Evolutionary conservation across 2,797 vertebrate species (phyloP).

Genomic region (Clarias fuscus): DNA sequence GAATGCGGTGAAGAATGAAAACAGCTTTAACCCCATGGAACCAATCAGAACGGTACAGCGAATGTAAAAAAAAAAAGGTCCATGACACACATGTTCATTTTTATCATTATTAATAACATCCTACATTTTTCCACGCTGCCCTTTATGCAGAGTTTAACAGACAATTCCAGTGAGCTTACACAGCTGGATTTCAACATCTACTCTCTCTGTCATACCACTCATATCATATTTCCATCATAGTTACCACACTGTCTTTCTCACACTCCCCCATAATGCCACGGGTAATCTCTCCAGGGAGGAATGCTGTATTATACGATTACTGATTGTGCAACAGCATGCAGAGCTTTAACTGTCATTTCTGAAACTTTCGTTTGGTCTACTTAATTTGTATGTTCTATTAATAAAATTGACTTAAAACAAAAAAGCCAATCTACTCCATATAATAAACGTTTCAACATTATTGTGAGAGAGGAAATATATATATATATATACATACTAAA

Average conservation of each 20-base stretch:
- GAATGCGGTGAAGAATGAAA: not conserved
- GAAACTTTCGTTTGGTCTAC: not conserved
- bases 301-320: not conserved
- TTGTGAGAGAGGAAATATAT: too few species aligned
- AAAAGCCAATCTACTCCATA: not conserved
- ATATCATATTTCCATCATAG: constrained; percentile 25
- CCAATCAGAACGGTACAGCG: not conserved
- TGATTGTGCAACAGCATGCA: not conserved
- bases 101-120: not conserved
- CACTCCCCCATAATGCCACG: constrained; percentile 34
- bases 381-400: not conserved
- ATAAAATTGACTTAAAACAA: not conserved
- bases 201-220: not conserved
- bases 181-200: constrained; percentile 19
- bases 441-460: not conserved
- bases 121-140: constrained; percentile 16
- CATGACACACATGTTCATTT: not conserved
- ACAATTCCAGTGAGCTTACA: not conserved
- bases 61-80: not conserved
- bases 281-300: not conserved
- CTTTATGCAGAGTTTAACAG: not conserved
- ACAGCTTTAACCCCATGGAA: not conserved
- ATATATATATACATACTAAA: not conserved
- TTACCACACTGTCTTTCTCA: constrained; percentile 21
- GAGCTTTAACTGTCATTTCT: not conserved